These are phyloP conservation scores for Orgyia antiqua DNA, from an alignment of 2,888 invertebrate genomes.

Conservation along the genomic window DNA sequence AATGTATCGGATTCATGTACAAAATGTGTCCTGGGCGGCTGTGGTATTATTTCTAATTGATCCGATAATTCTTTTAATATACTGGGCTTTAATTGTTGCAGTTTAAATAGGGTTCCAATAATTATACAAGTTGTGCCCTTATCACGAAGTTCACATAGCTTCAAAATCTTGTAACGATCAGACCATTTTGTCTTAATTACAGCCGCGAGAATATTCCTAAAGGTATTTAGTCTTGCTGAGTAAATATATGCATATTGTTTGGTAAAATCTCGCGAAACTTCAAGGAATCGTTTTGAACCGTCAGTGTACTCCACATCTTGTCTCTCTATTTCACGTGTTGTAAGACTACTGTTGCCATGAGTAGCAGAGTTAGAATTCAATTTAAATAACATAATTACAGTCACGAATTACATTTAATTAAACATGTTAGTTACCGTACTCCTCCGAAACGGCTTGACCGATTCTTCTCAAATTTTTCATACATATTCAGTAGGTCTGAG, in stretches of 20 bases:
- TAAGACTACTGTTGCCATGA: constrained; percentile 25
- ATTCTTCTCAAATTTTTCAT: no score
- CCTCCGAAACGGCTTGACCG: no score
- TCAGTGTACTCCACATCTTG: constrained; percentile 47
- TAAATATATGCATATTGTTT: constrained; percentile 92
- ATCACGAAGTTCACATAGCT: constrained; percentile 84
- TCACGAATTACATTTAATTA: no score
- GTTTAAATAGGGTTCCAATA: constrained; percentile 95
- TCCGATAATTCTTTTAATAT: constrained; percentile 94
- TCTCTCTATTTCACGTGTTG: constrained; percentile 42
- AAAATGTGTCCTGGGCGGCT: constrained; percentile 84
- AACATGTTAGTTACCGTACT: no score
- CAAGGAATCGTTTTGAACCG: constrained; percentile 77
- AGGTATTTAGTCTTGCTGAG: constrained; percentile 82
- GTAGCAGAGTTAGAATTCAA: constrained; percentile 19
- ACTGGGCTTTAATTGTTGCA: constrained; percentile 93
- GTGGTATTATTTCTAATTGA: constrained; percentile 89
- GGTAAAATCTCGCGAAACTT: constrained; percentile 79
- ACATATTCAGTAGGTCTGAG: no score
- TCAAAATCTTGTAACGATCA: constrained; percentile 79
- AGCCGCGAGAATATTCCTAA: constrained; percentile 80
- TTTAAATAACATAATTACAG: constrained; percentile 59
- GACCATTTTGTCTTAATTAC: constrained; percentile 83
- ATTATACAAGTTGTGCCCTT: constrained; percentile 84
- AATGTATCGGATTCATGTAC: constrained; percentile 88